Conservation (phyloP, 2,888 invertebrate species). For the Acholoe squamosa region DNA sequence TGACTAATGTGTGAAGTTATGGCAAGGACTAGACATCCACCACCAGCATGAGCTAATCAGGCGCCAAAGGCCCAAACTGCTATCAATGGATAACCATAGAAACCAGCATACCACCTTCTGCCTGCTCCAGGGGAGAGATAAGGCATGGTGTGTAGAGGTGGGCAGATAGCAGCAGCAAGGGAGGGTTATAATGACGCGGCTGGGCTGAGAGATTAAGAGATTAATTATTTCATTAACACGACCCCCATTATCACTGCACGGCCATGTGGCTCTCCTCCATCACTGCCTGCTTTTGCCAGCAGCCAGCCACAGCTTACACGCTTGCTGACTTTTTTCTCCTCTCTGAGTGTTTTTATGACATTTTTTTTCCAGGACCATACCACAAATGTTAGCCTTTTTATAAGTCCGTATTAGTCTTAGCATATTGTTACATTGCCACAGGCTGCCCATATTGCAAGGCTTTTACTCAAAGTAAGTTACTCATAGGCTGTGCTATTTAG, state of each 20-base stretch:
- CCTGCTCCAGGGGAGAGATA: background rate
- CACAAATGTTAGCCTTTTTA: too few relatives aligned
- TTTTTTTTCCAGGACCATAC: background rate
- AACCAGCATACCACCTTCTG: background rate
- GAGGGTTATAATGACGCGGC: too few relatives aligned
- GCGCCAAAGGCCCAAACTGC: background rate
- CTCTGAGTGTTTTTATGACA: background rate
- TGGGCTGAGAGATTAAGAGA: background rate
- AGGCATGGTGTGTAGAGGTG: background rate
- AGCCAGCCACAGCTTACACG: background rate
- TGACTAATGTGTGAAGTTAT: background rate
- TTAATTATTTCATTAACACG: conserved; percentile 44
- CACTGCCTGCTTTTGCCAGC: background rate
- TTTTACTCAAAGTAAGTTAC: background rate
- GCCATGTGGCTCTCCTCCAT: background rate
- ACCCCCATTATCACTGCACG: background rate
- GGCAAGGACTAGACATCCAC: background rate
- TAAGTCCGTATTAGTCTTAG: background rate
- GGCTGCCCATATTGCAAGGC: background rate
- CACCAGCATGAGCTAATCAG: background rate
- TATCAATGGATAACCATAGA: background rate
- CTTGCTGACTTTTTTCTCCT: background rate
- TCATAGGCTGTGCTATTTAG: too few relatives aligned
- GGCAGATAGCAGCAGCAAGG: too few relatives aligned
- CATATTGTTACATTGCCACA: background rate